Conservation (phyloP, 2,113 vertebrate genomes). For the Apteryx mantelli region DNA sequence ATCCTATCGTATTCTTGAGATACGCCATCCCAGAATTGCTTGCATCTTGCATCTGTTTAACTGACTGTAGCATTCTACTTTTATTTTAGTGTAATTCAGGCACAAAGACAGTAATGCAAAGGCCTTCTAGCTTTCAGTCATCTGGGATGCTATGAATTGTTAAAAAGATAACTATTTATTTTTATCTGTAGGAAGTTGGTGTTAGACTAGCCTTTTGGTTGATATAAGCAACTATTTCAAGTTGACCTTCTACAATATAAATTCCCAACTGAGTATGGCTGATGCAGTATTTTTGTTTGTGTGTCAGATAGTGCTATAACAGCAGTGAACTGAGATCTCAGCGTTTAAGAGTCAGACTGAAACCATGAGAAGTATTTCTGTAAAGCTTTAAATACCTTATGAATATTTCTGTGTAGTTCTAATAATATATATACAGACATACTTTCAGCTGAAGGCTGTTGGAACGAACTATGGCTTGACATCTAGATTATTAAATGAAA, state of each 20-base stretch:
- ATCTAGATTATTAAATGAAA: slow-evolving; percentile 45
- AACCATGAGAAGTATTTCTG: not conserved
- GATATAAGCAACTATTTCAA: slow-evolving; percentile 22
- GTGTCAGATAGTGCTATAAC: not conserved
- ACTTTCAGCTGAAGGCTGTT: not conserved
- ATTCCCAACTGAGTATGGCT: not conserved
- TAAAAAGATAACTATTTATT: not conserved
- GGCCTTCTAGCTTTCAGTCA: not conserved
- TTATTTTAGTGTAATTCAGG: not conserved
- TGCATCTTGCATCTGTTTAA: not conserved
- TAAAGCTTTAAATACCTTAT: slow-evolving; percentile 22
- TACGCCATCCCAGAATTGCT: not conserved
- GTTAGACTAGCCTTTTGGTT: not conserved
- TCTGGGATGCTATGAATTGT: not conserved
- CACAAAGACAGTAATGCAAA: not conserved
- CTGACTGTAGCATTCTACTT: not conserved
- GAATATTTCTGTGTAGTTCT: slow-evolving; percentile 12
- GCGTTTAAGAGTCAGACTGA: not conserved
- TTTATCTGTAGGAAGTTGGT: not conserved
- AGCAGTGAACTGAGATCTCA: not conserved
- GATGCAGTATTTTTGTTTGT: slow-evolving; percentile 26
- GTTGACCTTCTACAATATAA: slow-evolving; percentile 6
- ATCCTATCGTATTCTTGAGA: not conserved
- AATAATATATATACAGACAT: slow-evolving; percentile 3
- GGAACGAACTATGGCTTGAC: slow-evolving; percentile 15